Conservation (phyloP, 2,113 vertebrate species). For the Orthonyx spaldingii region DNA sequence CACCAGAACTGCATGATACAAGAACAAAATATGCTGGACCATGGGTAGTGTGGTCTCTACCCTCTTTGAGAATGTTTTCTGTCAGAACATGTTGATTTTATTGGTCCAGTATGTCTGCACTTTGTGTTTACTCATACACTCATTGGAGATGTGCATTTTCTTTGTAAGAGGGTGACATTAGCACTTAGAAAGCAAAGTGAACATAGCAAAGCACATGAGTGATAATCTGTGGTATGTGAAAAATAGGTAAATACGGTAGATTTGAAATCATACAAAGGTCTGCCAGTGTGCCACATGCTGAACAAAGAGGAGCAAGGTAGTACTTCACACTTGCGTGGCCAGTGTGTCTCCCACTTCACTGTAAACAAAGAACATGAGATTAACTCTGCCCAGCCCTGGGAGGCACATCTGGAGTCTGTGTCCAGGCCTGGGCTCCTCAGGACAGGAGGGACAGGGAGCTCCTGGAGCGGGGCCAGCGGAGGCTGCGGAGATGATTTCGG, state of each 20-base stretch:
- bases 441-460: not conserved
- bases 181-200: not conserved
- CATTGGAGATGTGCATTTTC: not conserved
- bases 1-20: not conserved
- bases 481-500: not conserved
- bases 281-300: not conserved
- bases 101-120: not conserved
- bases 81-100: not conserved
- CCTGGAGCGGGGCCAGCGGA: accelerated
- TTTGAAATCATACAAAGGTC: not conserved
- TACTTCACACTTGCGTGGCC: not conserved
- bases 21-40: not conserved
- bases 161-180: not conserved
- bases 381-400: not conserved
- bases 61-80: not conserved
- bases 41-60: not conserved
- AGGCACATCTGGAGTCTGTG: not conserved
- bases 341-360: not conserved
- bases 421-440: not conserved
- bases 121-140: not conserved
- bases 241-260: not conserved
- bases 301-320: not conserved
- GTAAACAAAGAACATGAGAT: not conserved
- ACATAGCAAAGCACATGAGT: accelerated
- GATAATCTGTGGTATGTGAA: not conserved